These are phyloP conservation scores for Callocephalon fimbriatum DNA, from an alignment of 2,113 vertebrate species.

Conservation along the genomic window DNA sequence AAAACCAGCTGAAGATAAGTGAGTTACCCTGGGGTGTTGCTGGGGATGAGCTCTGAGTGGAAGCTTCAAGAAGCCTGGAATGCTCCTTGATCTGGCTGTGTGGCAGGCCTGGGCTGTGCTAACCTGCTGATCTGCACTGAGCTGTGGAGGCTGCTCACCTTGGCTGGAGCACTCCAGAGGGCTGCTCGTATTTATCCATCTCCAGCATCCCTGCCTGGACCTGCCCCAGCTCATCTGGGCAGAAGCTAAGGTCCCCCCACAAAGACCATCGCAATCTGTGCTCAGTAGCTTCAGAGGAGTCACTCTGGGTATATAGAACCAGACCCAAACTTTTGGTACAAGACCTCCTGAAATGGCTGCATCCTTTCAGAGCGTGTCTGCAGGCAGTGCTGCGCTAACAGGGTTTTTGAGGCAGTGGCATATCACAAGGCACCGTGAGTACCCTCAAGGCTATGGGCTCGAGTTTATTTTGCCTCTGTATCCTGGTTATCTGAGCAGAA, in stretches of 20 bases:
- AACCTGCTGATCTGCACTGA: background rate
- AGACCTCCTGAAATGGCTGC: background rate
- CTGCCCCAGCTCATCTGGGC: background rate
- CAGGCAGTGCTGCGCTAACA: background rate
- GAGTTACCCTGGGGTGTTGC: background rate
- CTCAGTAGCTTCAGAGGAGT: background rate
- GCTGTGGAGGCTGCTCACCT: fast-evolving
- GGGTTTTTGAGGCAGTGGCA: background rate
- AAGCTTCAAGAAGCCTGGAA: background rate
- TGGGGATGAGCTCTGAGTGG: background rate
- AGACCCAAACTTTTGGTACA: background rate
- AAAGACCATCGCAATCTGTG: fast-evolving
- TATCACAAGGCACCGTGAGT: background rate
- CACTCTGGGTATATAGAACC: background rate
- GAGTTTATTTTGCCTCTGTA: slow-evolving; percentile 42
- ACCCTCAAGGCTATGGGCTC: background rate
- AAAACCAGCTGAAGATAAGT: background rate
- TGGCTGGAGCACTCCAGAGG: background rate
- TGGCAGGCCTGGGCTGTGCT: background rate
- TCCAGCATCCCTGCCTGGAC: background rate
- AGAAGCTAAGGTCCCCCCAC: background rate
- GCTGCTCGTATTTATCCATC: background rate
- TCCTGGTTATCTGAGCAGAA: slow-evolving; percentile 48
- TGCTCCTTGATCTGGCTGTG: background rate
- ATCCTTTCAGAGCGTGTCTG: background rate